Base-by-base conservation (phyloP, 2,797 vertebrate genomes). In the Pseudotriccus pelzelni region DNA sequence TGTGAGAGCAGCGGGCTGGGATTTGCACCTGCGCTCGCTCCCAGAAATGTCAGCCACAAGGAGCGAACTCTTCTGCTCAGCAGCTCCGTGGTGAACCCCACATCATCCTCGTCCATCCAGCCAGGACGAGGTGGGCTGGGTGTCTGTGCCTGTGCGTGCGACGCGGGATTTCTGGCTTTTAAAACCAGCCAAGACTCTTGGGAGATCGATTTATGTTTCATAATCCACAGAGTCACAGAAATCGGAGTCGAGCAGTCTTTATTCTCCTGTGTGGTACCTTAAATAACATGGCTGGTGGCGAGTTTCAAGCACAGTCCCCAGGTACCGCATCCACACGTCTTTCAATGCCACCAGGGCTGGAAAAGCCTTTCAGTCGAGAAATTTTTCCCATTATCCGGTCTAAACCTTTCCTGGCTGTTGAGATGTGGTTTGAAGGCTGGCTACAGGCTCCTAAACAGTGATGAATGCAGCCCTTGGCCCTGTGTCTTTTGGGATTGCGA, bases 31-130 rank as follows among this genome's bases (percentile, higher is more conserved):
- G 5, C 37, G 30, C 37, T 5, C 41, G 59, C 37, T 66, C 30
- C 59, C 43, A 19, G 24, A 28, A 47, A 8, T 2, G 0, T 7
- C 21, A 8, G 50, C 34, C 0, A 1, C 5, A 12, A 37, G 20
- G 23, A 11, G 27, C 47, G 43, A 56, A 75, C 59, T 67, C 62
- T n/a, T 62, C 53, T 81, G 37, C 64, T 55, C 11, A 9, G 39
- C 22, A 41, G 32, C 30, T 53, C 23, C 34, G 27, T 50, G 60
- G 44, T 34, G 44, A n/a, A 2, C 21, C 28, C 12, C 8, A 18
- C 41, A n/a, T 32, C 62, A 21, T 30, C 49, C 27, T 52, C 49
- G 28, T 27, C 36, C 36, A 13, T 37, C 22, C 22, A n/a, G n/a
- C n/a, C n/a, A n/a, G 34, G 55, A 28, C 0, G 2, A 50, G 25